Percentiles rank a stretch among this genome's conserved stretches.
Conservation (phyloP, 2,888 invertebrate genomes). For the Plutella xylostella region DNA sequence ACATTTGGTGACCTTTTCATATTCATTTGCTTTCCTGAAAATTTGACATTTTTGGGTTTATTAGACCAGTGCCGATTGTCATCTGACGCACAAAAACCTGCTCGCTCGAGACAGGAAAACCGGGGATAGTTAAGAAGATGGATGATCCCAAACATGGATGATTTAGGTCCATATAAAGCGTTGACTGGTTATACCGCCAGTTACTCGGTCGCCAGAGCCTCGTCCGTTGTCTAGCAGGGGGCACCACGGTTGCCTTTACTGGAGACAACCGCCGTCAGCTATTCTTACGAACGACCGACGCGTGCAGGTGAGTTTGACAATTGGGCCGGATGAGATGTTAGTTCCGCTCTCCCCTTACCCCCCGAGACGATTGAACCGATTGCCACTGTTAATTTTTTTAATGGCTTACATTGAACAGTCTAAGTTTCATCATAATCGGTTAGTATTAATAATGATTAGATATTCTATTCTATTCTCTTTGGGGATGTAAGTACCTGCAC, state of each 20-base stretch:
- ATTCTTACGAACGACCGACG: background rate
- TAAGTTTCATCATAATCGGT: too few species aligned
- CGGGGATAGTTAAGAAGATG: background rate
- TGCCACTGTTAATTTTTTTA: too few species aligned
- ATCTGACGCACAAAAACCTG: background rate
- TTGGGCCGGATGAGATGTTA: conserved; percentile 9
- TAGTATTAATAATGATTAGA: too few species aligned
- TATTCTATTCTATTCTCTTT: too few species aligned
- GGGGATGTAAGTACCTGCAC: too few species aligned
- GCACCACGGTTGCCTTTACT: conserved; percentile 6
- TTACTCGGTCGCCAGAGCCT: conserved; percentile 12
- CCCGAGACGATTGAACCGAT: too few species aligned
- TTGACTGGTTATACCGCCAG: conserved; percentile 12
- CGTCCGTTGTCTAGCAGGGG: conserved; percentile 13
- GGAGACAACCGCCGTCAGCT: background rate
- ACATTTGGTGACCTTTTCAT: background rate
- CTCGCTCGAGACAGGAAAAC: background rate
- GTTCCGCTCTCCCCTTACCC: conserved; percentile 5
- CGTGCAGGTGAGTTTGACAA: conserved; percentile 14
- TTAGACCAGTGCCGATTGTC: conserved; percentile 1
- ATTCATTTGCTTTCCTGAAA: background rate
- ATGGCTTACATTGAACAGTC: too few species aligned
- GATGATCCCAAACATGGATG: background rate
- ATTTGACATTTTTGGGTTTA: background rate
- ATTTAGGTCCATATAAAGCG: background rate